Evolutionary conservation across 1,140 invertebrate genomes (phyloP), one percentile per base, ranked within the genome.

Genomic region (Hycleus phaleratus): DNA sequence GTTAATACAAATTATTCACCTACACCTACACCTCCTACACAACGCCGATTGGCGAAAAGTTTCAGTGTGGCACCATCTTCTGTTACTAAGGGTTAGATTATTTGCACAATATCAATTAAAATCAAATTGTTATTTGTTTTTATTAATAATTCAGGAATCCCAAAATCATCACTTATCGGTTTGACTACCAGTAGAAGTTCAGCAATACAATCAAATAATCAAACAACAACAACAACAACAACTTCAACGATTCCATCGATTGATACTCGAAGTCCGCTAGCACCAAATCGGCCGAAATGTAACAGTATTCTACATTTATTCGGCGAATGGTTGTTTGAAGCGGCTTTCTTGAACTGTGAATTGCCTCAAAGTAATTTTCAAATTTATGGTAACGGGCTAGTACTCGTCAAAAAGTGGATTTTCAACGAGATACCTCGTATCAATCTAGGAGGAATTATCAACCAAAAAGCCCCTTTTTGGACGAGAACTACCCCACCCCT

Each of bases 291-390:
- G 52, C 91, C 95, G 7, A 91, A 91, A 68, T 94, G 93, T 60
- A 82, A 82, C 66, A 97, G 93, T 65, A 90, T 98, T 73, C 80
- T 98, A 26, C 93, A 98, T 77, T 75, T 98, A 53, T 97, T 97
- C 77, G 95, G 95, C 9, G 87, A 93, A 70, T 98, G 95, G 95
- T 77, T 98, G 38, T 97, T 97, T 74, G 94, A 98, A 74, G 93
- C 94, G 26, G 89, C 93, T 24, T 84, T 95, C 66, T 88, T 95
- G 59, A 91, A 91, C 45, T 85, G 82, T 43, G 82, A 85, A 54
- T 79, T 81, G 76, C 73, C 77, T 0, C 77, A 81, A 78, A 65
- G 64, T 67, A 60, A 18, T 18, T 18, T 1, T 2, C 18, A 1
- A 1, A 1, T 1, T 18, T 18, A 18, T 1, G 0, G 18, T 1